phyloP scores from a whole-genome alignment of 37 sponge, comb jelly and placozoan genomes.

The Chondrilla cf. caribensis region DNA sequence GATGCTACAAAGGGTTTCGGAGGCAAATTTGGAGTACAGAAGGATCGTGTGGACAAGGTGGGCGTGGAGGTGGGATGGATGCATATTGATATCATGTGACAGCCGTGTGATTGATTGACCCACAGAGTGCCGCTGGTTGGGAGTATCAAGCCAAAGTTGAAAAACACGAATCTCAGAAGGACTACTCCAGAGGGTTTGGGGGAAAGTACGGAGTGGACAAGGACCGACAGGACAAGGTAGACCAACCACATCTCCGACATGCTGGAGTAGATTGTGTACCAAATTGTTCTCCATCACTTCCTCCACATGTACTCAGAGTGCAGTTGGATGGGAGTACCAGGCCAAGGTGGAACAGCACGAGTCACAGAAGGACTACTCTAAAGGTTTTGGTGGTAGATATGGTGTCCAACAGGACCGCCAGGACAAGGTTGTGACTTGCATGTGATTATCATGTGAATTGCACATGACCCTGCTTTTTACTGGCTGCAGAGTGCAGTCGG shows the following conservation, averaged over 20 bases:
- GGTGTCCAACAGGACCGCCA: constrained; percentile 73
- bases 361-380: constrained; percentile 82
- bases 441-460: too few species aligned
- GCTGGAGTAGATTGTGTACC: not conserved
- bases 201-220: constrained; percentile 91
- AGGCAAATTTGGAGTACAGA: constrained; percentile 89
- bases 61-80: not conserved
- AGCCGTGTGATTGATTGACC: too few species aligned
- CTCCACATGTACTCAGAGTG: not conserved
- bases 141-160: constrained; percentile 73
- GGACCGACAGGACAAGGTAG: constrained; percentile 87
- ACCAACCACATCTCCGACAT: too few species aligned
- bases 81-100: too few species aligned
- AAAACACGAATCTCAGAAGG: constrained; percentile 87
- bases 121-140: constrained; percentile 68
- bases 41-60: constrained; percentile 85
- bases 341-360: constrained; percentile 68
- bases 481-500: constrained; percentile 66
- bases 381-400: constrained; percentile 92
- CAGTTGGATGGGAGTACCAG: constrained; percentile 83
- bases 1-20: constrained; percentile 87
- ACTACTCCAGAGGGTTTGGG: constrained; percentile 84
- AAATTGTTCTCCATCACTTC: not conserved
- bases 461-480: not conserved
- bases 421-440: constrained; percentile 27